Conservation (phyloP, 2,113 vertebrate species). For the Cyphomyrus discorhynchus region DNA sequence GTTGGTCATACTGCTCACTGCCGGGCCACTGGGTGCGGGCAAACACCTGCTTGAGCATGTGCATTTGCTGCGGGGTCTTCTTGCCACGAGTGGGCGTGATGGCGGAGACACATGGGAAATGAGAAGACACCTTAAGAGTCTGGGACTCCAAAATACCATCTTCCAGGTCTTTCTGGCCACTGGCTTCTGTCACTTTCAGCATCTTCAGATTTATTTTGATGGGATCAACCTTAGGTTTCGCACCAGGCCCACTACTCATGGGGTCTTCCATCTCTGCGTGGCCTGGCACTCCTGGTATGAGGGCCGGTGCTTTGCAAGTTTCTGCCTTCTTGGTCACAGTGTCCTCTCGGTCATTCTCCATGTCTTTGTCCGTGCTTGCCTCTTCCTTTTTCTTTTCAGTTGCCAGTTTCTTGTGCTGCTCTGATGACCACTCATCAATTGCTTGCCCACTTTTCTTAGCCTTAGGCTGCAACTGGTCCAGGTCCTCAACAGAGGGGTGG, state of each 20-base stretch:
- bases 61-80: constrained; percentile 80
- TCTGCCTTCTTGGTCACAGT: constrained; percentile 47
- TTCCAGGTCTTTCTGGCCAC: constrained; percentile 44
- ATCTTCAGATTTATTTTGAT: constrained; percentile 89
- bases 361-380: constrained; percentile 44
- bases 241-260: constrained; percentile 44
- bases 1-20: constrained; percentile 76
- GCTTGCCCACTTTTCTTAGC: constrained; percentile 73
- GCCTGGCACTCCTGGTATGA: constrained; percentile 55
- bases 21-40: constrained; percentile 84
- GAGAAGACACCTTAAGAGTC: constrained; percentile 43
- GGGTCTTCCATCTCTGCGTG: constrained; percentile 61
- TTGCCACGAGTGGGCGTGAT: constrained; percentile 58
- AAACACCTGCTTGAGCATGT: constrained; percentile 80
- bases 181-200: constrained; percentile 73
- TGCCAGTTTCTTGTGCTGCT: constrained; percentile 53
- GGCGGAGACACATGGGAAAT: constrained; percentile 27
- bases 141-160: constrained; percentile 48
- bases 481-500: constrained; percentile 60
- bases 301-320: constrained; percentile 52
- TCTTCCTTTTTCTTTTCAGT: constrained; percentile 48
- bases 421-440: constrained; percentile 70
- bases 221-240: constrained; percentile 76
- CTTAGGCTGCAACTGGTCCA: constrained; percentile 64
- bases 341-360: constrained; percentile 27